Percentiles rank a stretch among this genome's conserved stretches.
These are phyloP conservation scores for Patella caerulea DNA, from an alignment of 2,888 invertebrate species.

Conservation along the genomic window DNA sequence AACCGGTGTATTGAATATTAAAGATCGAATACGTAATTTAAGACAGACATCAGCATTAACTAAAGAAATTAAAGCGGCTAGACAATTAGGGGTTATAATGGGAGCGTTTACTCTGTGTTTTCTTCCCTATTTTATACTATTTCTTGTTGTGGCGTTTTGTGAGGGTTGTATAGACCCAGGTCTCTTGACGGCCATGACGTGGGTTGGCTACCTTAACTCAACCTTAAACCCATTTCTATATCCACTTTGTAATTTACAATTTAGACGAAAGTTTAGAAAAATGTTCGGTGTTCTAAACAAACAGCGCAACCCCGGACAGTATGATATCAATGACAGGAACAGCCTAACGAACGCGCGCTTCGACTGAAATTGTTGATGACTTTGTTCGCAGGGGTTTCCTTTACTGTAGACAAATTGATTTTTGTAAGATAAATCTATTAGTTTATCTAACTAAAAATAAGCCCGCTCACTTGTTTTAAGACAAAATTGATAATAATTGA, in stretches of 20 bases:
- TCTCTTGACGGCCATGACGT: conserved; percentile 72
- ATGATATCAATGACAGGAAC: conserved; percentile 42
- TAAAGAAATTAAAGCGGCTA: conserved; percentile 74
- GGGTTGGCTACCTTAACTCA: conserved; percentile 75
- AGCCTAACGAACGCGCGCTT: conserved; percentile 53
- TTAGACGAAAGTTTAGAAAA: conserved; percentile 70
- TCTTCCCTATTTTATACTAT: conserved; percentile 77
- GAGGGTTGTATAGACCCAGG: conserved; percentile 72
- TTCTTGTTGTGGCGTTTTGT: conserved; percentile 75
- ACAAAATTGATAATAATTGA: too few species aligned
- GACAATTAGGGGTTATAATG: conserved; percentile 76
- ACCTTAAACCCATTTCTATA: conserved; percentile 74
- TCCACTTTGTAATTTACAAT: conserved; percentile 74
- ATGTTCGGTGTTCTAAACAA: conserved; percentile 53
- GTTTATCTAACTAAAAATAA: too few species aligned
- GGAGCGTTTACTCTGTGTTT: conserved; percentile 77
- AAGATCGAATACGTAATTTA: conserved; percentile 54
- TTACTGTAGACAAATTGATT: too few species aligned
- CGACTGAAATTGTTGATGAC: conserved; percentile 36
- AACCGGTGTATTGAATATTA: conserved; percentile 49
- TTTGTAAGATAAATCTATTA: too few species aligned
- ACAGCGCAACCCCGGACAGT: conserved; percentile 7
- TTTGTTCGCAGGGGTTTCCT: too few species aligned
- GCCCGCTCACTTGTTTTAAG: too few species aligned
- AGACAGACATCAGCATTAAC: conserved; percentile 62